Evolutionary conservation across 2,113 vertebrate species (phyloP).

Genomic region (Apistogramma diplotaenia): DNA sequence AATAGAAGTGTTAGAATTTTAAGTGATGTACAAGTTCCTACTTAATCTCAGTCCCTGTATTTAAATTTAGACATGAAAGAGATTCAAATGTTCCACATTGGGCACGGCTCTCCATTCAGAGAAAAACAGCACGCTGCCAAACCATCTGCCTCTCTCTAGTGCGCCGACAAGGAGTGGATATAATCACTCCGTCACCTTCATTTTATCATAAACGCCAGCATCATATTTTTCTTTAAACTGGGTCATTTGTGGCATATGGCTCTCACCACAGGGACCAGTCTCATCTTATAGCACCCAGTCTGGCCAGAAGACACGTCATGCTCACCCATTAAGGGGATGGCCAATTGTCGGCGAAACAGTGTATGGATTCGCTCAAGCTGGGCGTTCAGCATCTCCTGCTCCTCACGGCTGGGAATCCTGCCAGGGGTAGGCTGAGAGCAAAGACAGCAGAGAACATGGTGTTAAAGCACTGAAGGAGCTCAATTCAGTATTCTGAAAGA

Average conservation of each 20-base stretch:
- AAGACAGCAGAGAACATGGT: constrained; percentile 48
- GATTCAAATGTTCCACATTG: background rate
- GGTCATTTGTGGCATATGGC: background rate
- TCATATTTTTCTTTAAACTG: background rate
- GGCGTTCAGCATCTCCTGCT: constrained; percentile 85
- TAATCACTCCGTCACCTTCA: background rate
- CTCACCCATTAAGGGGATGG: constrained; percentile 90
- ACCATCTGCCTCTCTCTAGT: background rate
- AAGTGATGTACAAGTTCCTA: background rate
- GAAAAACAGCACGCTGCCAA: background rate
- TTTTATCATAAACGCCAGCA: background rate
- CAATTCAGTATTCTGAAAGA: background rate
- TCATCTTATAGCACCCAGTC: constrained; percentile 9
- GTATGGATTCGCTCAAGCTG: constrained; percentile 90
- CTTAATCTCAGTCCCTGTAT: background rate
- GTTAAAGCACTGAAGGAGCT: background rate
- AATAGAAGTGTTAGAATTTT: background rate
- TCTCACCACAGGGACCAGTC: background rate
- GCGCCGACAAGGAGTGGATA: background rate
- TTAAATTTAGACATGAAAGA: background rate
- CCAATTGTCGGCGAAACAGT: constrained; percentile 92
- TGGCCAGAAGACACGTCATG: constrained; percentile 13
- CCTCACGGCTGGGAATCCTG: constrained; percentile 82
- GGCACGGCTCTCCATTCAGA: background rate
- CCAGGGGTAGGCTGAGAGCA: constrained; percentile 85